Evolutionary conservation across 2,888 invertebrate species (phyloP).

Genomic region (Spicauda simplicius): DNA sequence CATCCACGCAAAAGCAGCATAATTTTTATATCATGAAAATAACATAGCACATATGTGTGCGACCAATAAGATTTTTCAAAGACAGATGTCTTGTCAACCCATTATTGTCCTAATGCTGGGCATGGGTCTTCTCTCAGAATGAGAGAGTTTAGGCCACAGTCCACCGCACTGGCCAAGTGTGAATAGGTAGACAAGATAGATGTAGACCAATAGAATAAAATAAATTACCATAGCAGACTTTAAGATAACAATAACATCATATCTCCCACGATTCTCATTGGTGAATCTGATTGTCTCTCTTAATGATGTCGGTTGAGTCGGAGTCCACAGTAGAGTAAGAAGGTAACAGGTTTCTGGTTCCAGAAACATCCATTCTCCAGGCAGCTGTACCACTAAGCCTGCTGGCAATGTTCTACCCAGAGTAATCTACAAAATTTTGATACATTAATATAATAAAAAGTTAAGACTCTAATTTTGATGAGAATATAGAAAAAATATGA

Average conservation of each 20-base stretch:
- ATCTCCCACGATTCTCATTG: constrained; percentile 86
- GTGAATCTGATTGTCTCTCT: constrained; percentile 87
- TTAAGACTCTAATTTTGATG: neutral
- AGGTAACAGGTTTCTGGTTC: constrained; percentile 80
- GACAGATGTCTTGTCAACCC: too few relatives aligned
- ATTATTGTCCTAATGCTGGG: too few relatives aligned
- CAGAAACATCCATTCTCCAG: constrained; percentile 82
- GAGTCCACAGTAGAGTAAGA: constrained; percentile 87
- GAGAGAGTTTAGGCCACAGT: too few relatives aligned
- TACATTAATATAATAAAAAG: neutral
- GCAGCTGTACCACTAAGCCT: constrained; percentile 84
- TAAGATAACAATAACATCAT: constrained; percentile 87
- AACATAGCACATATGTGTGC: too few relatives aligned
- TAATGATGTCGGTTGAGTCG: constrained; percentile 83
- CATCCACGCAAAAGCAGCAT: too few relatives aligned
- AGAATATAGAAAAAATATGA: too few relatives aligned
- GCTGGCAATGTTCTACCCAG: constrained; percentile 74
- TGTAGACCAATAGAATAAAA: neutral
- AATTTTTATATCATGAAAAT: too few relatives aligned
- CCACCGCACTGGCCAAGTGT: too few relatives aligned
- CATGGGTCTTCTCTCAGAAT: too few relatives aligned
- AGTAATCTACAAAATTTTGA: constrained; percentile 59
- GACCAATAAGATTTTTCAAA: too few relatives aligned
- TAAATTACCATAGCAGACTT: constrained; percentile 81
- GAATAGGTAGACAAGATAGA: too few relatives aligned